phyloP scores from a whole-genome alignment of 2,888 invertebrate genomes.

The Camponotus fellah region DNA sequence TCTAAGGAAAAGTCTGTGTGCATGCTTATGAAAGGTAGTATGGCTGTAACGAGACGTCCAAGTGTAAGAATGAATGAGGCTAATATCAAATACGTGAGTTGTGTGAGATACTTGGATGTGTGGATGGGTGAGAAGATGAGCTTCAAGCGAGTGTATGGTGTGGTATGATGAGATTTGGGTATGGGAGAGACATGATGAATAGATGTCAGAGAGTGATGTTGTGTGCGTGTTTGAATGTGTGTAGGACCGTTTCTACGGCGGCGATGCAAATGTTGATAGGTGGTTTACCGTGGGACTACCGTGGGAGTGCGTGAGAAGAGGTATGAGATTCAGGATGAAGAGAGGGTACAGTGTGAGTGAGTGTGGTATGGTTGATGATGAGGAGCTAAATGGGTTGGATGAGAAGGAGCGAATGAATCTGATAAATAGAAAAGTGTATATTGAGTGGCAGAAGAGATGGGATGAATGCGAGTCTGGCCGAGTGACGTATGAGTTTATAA shows the following conservation, averaged over 20 bases:
- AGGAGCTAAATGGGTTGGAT: fast-evolving
- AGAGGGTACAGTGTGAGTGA: neutral
- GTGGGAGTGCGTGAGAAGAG: neutral
- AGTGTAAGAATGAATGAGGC: neutral
- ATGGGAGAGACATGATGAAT: neutral
- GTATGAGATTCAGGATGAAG: neutral
- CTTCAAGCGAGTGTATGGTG: neutral
- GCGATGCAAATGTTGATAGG: neutral
- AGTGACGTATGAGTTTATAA: neutral
- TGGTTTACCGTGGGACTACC: neutral
- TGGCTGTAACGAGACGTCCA: neutral
- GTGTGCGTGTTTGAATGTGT: neutral
- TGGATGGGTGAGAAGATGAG: neutral
- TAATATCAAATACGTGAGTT: neutral
- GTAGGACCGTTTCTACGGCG: neutral
- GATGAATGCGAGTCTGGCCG: neutral
- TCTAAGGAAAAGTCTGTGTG: neutral
- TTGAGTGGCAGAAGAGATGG: neutral
- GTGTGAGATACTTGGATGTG: neutral
- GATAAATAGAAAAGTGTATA: neutral
- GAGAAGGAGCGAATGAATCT: neutral
- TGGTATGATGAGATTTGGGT: neutral
- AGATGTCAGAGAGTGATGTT: neutral
- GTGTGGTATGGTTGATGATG: neutral
- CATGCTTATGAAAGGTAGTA: neutral